Base-by-base conservation (phyloP, 2,113 vertebrate genomes). In the Cercopithecus mona region DNA sequence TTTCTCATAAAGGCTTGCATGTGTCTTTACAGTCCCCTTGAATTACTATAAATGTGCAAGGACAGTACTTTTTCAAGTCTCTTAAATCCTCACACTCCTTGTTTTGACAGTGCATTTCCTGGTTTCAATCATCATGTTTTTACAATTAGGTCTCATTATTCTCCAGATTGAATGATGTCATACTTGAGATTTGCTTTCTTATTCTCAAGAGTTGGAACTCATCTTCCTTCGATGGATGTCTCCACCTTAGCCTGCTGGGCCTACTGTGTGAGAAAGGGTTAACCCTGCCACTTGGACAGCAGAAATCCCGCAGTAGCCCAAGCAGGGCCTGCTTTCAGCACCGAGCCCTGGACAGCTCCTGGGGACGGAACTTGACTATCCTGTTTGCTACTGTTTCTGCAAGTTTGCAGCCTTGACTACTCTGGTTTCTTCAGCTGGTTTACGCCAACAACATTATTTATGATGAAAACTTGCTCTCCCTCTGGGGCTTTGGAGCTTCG, bases 371-470 rank as follows among this genome's bases (percentile, higher is more conserved):
- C 2, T 10, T 5, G 16, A 27, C 8, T 17, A 3, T 11, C n/a
- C 23, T 11, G 17, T 30, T 0, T 35, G 32, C 5, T 3, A 0
- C 12, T 5, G 22, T 45, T 87, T 68, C 40, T n/a, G 23, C 13
- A 16, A 55, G 52, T 38, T 50, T 0, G 1, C 7, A 23, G 35
- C 45, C 14, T 6, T 22, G 25, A 5, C 17, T 17, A 3, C 3
- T 0, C 4, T 17, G 4, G 2, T 61, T 9, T 38, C 57, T 4
- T 2, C 32, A 55, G 25, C 27, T 40, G 9, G 5, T 88, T 57
- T 43, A 18, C 2, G 5, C 20, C 0, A 10, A 50, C 5, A 5
- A 8, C 5, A 14, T 5, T 30, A 38, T 2, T 11, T 14, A 25
- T 1, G 17, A 27, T 8, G 48, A 40, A 23, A 18, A 17, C 27